Evolutionary conservation across 2,797 vertebrate genomes (phyloP).

Genomic region (Adelosebastes latens): DNA sequence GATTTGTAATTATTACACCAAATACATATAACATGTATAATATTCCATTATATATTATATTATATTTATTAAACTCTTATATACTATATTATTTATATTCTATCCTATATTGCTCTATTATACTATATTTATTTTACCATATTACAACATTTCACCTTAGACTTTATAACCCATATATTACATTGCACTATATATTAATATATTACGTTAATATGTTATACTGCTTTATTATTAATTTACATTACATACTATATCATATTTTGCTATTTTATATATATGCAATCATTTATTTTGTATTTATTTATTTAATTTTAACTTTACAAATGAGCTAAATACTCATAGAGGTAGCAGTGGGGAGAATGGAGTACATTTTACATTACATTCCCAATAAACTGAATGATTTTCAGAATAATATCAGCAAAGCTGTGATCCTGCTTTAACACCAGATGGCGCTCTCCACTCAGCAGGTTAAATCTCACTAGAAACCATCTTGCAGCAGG

Average conservation of each 20-base stretch:
- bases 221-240: neutral
- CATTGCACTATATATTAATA: too few relatives aligned
- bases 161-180: too few relatives aligned
- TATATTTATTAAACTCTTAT: neutral
- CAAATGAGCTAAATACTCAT: neutral
- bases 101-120: neutral
- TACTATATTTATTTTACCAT: neutral
- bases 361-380: neutral
- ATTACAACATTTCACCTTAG: too few relatives aligned
- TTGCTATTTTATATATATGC: neutral
- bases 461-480: neutral
- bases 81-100: too few relatives aligned
- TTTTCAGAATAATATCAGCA: neutral
- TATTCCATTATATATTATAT: neutral
- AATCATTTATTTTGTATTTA: neutral
- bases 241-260: neutral
- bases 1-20: too few relatives aligned
- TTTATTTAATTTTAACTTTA: too few relatives aligned
- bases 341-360: neutral
- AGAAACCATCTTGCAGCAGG: neutral
- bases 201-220: neutral
- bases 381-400: neutral
- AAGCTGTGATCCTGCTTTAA: neutral
- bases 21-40: neutral
- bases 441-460: slow-evolving; percentile 59